Evolutionary conservation across 2,797 vertebrate species (phyloP).

Genomic region (Chaenodraco wilsoni): DNA sequence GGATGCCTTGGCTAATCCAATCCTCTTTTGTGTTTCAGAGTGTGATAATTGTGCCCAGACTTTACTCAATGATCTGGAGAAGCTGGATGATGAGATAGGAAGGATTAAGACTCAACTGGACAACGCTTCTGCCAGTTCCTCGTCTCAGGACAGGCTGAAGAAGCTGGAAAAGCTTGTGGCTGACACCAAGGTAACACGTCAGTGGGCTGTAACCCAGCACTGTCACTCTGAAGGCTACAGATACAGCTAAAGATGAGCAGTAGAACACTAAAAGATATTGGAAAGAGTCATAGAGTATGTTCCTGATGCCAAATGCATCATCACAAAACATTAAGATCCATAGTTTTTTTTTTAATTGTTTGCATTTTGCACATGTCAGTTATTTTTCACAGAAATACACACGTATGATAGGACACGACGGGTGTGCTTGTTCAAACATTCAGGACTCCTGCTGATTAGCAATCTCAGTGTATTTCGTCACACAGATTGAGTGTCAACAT

Average conservation of each 20-base stretch:
- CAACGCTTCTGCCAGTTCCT: constrained; percentile 74
- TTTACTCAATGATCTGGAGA: constrained; percentile 88
- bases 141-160: constrained; percentile 83
- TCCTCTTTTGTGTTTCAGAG: constrained; percentile 77
- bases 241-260: neutral
- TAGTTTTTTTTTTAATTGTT: neutral
- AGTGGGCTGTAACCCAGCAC: neutral
- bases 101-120: constrained; percentile 87
- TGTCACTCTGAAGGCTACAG: neutral
- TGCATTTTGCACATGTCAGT: neutral
- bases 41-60: constrained; percentile 93
- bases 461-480: constrained; percentile 36
- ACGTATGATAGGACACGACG: neutral
- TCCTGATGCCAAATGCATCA: neutral
- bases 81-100: constrained; percentile 83
- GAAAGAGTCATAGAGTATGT: neutral
- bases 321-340: neutral
- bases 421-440: constrained; percentile 57
- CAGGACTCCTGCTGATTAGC: constrained; percentile 48
- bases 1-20: neutral
- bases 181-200: constrained; percentile 87
- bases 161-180: constrained; percentile 85
- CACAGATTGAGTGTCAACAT: constrained; percentile 34
- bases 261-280: neutral
- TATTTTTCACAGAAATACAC: neutral